A percentile compares a stretch with the other conserved stretches of the same genome.
phyloP scores from a whole-genome alignment of 2,888 invertebrate species.

The Diogma glabrata region DNA sequence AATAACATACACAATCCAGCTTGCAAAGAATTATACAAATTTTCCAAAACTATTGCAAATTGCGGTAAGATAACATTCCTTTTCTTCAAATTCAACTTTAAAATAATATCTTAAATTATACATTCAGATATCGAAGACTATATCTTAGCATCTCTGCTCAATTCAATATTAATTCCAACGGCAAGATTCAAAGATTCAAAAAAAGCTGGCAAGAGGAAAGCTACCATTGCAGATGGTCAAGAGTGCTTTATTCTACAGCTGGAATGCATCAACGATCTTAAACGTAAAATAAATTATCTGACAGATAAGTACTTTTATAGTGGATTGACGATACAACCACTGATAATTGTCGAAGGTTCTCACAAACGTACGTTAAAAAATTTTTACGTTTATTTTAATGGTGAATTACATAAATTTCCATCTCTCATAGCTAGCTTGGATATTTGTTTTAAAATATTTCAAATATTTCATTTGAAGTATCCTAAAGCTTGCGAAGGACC shows the following conservation, averaged over 20 bases:
- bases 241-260: constrained; percentile 18
- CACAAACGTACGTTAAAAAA: constrained; percentile 10
- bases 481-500: not conserved
- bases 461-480: not conserved
- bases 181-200: constrained; percentile 13
- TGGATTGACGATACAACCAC: constrained; percentile 18
- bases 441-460: not conserved
- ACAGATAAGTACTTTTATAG: constrained; percentile 17
- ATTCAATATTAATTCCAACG: constrained; percentile 14
- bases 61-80: not conserved
- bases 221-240: constrained; percentile 18
- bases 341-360: constrained; percentile 16
- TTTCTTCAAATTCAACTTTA: not conserved
- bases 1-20: too few species aligned
- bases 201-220: constrained; percentile 16
- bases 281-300: too few species aligned
- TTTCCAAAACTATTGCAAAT: not conserved
- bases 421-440: not conserved
- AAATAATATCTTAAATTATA: not conserved
- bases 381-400: constrained; percentile 15
- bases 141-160: constrained; percentile 13
- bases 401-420: not conserved
- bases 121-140: constrained; percentile 12
- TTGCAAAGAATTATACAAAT: not conserved
- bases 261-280: constrained; percentile 16